phyloP scores from a whole-genome alignment of 2,113 vertebrate species.

The Micronycteris hirsuta region DNA sequence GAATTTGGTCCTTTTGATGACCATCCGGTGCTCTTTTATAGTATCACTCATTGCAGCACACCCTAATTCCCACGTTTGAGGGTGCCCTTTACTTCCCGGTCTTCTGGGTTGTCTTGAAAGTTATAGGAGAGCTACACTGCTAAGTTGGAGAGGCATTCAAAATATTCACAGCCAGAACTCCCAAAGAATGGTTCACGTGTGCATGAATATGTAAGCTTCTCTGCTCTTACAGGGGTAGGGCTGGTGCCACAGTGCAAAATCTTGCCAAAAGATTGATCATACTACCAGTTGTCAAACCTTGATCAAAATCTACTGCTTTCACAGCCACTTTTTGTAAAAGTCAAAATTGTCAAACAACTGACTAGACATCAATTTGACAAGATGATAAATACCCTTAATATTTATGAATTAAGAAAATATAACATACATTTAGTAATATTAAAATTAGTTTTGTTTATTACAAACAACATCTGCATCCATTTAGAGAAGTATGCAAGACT shows the following conservation, averaged over 20 bases:
- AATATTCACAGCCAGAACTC: not conserved
- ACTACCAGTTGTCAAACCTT: not conserved
- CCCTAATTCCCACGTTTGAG: not conserved
- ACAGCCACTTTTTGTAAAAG: not conserved
- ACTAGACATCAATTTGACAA: not conserved
- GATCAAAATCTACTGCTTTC: not conserved
- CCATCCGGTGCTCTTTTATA: not conserved
- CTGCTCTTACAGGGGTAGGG: not conserved
- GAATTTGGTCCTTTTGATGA: not conserved
- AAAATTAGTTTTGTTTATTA: slow-evolving; percentile 12
- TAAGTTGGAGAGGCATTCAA: not conserved
- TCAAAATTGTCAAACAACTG: not conserved
- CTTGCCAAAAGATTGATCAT: not conserved
- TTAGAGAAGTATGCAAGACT: not conserved
- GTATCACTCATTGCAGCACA: not conserved
- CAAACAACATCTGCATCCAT: not conserved
- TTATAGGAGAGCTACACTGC: not conserved
- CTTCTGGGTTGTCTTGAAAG: not conserved
- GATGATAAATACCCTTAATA: not conserved
- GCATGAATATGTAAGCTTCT: not conserved
- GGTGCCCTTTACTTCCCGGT: not conserved
- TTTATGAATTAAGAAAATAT: not conserved
- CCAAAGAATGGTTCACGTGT: not conserved
- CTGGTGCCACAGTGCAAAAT: not conserved
- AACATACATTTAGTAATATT: not conserved